Percentiles rank a stretch among this genome's conserved stretches.
These are phyloP conservation scores for Pelodiscus sinensis DNA, from an alignment of 2,113 vertebrate genomes.

Conservation along the genomic window DNA sequence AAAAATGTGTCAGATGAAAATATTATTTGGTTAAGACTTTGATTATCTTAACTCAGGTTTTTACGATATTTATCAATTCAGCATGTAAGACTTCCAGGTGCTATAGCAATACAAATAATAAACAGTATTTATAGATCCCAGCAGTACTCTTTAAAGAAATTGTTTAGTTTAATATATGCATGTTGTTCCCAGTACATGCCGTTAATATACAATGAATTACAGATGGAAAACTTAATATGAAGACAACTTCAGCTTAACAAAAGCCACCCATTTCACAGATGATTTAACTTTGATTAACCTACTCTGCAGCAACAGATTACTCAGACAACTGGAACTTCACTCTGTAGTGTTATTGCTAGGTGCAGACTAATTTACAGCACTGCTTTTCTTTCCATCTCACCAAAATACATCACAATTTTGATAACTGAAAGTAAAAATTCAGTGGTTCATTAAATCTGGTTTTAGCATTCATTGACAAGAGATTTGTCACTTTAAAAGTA, in stretches of 20 bases:
- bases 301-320: constrained; percentile 80
- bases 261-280: constrained; percentile 85
- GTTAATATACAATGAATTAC: constrained; percentile 64
- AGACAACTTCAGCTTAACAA: constrained; percentile 80
- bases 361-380: constrained; percentile 77
- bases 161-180: neutral
- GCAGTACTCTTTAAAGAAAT: constrained; percentile 36
- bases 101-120: neutral
- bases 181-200: constrained; percentile 20
- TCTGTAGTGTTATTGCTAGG: constrained; percentile 73
- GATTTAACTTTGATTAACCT: constrained; percentile 86
- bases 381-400: constrained; percentile 78
- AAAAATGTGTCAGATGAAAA: neutral
- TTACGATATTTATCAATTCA: neutral
- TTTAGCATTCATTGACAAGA: constrained; percentile 77
- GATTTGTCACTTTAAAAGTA: constrained; percentile 76
- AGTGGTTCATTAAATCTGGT: constrained; percentile 79
- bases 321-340: constrained; percentile 79
- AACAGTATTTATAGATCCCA: neutral
- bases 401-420: constrained; percentile 83
- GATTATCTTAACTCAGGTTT: neutral
- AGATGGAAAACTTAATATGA: constrained; percentile 70
- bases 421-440: constrained; percentile 79
- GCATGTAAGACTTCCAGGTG: neutral
- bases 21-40: neutral